Evolutionary conservation across 92 coral and sea anemone genomes (phyloP), one percentile per base, ranked within the genome.

Genomic region (Metridium senile): DNA sequence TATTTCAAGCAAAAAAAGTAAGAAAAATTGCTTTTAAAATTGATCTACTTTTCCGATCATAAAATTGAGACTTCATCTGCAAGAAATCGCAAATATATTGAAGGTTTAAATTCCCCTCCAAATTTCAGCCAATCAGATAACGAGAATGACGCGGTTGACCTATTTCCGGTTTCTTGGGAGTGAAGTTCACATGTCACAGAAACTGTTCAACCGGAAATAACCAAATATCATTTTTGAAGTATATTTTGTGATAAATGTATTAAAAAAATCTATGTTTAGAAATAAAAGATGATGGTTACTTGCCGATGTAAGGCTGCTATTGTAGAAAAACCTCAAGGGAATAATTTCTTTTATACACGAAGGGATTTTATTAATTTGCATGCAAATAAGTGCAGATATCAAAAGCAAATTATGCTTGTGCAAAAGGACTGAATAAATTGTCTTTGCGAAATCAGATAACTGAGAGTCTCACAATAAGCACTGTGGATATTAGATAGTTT

Each of bases 91-190:
- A 20, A 45, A 29, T 8, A 25, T 3, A 23, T 26, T 26, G 1
- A 53, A 23, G 51, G 35, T 77, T 77, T 62, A 79, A 79, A 68
- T 79, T 70, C 21, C 84, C 76, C 84, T 25, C 84, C 84, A 79
- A 79, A 79, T 54, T 35, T 53, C 19, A 79, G 35, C 84, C 84
- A 79, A 79, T 79, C 84, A 79, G 22, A 52, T 59, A 11, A 25
- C 52, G 66, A 69, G 84, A 21, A 25, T 10, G 22, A 45, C 31
- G 31, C 23, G 43, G 72, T 26, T 19, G 25, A 25, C 70, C 61
- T 56, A 69, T 79, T 79, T 79, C 84, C 84, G 76, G 84, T 79
- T 70, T 0, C 26, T n/a, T 26, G 67, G 82, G 58, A 63, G 54
- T 46, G 56, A 66, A 63, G 54, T 75, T 75, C 80, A 43, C n/a